phyloP scores from a whole-genome alignment of 2,888 invertebrate genomes.

The Drosophila acutilabella region DNA sequence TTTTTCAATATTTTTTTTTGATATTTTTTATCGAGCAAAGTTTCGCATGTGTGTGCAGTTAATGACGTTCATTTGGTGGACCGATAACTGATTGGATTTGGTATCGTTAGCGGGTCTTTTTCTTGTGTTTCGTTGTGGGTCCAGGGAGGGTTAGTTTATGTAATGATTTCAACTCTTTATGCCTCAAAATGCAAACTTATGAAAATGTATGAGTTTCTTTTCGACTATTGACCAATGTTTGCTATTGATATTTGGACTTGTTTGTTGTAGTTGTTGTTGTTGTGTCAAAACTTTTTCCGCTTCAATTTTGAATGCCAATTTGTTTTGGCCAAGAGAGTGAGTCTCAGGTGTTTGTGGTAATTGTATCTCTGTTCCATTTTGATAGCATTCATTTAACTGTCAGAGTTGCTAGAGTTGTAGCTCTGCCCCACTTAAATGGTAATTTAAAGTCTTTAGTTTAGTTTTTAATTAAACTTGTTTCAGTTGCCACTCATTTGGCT shows the following conservation, averaged over 20 bases:
- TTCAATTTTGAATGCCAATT: constrained; percentile 56
- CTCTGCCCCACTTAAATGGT: constrained; percentile 22
- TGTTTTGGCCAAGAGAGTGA: constrained; percentile 19
- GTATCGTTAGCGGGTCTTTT: constrained; percentile 9
- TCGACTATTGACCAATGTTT: constrained; percentile 59
- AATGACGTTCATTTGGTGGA: constrained; percentile 51
- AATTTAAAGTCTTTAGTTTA: constrained; percentile 13
- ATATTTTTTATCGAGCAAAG: constrained; percentile 22
- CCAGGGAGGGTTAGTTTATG: constrained; percentile 47
- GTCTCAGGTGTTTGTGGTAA: constrained; percentile 55
- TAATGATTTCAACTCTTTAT: constrained; percentile 57
- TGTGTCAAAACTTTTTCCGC: constrained; percentile 61
- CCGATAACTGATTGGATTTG: constrained; percentile 40
- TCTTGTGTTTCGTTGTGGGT: background rate
- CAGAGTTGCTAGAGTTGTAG: constrained; percentile 42
- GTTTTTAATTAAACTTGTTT: constrained; percentile 29
- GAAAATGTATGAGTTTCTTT: constrained; percentile 30
- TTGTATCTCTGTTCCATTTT: constrained; percentile 68
- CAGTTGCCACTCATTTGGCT: constrained; percentile 19
- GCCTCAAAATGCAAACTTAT: constrained; percentile 64
- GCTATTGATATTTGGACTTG: constrained; percentile 57
- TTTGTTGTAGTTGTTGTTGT: constrained; percentile 34
- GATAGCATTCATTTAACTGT: constrained; percentile 64
- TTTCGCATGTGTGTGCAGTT: constrained; percentile 41
- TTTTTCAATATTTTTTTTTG: background rate